Evolutionary conservation across 2,113 vertebrate species (phyloP).

Genomic region (Climacteris rufus): DNA sequence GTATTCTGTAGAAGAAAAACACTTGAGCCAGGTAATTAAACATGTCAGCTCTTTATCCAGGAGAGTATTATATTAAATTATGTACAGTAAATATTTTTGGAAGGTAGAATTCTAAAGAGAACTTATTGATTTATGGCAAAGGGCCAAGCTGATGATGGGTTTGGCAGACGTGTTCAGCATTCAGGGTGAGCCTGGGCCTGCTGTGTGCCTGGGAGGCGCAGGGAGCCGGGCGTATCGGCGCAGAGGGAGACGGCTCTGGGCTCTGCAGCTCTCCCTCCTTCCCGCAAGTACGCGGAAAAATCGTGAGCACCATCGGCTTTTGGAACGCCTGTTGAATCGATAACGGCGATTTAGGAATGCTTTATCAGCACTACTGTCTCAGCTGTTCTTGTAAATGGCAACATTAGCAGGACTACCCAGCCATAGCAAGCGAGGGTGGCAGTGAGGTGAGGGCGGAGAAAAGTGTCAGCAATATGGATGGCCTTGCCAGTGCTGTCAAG

Average conservation of each 20-base stretch:
- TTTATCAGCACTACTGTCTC: slow-evolving; percentile 36
- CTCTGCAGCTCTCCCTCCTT: neutral
- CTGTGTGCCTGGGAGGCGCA: fast-evolving
- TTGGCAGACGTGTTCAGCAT: slow-evolving; percentile 65
- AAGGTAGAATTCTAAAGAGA: slow-evolving; percentile 75
- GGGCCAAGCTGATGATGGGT: slow-evolving; percentile 68
- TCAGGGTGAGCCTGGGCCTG: neutral
- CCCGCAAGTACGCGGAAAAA: neutral
- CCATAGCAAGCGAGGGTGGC: neutral
- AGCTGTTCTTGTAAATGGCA: slow-evolving; percentile 1
- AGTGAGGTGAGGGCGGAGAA: neutral
- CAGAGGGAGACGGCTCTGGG: neutral
- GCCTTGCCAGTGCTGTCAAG: slow-evolving; percentile 35
- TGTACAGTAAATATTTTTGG: slow-evolving; percentile 82
- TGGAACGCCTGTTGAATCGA: neutral
- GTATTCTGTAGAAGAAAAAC: slow-evolving; percentile 58
- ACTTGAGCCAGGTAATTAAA: slow-evolving; percentile 75
- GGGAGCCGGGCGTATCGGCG: fast-evolving
- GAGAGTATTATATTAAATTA: slow-evolving; percentile 79
- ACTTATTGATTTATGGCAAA: slow-evolving; percentile 74
- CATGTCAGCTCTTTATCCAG: slow-evolving; percentile 77
- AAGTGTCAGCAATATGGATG: slow-evolving; percentile 18
- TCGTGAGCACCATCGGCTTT: neutral
- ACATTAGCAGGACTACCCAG: neutral
- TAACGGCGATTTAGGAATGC: neutral